A percentile compares a stretch with the other conserved stretches of the same genome.
phyloP scores from a whole-genome alignment of 2,888 invertebrate genomes.

The Villa cingulata region DNA sequence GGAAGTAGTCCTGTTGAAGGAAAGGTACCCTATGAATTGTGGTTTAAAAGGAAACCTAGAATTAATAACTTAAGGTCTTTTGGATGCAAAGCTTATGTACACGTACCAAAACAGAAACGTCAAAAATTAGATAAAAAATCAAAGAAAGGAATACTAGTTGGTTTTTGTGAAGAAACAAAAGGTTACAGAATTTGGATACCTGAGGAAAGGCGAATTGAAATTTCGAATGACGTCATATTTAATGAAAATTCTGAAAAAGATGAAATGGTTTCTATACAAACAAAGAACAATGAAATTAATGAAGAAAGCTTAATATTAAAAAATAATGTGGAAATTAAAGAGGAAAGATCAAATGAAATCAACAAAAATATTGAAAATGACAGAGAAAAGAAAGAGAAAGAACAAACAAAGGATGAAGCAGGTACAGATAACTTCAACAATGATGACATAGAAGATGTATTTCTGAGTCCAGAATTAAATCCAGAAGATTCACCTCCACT shows the following conservation, averaged over 20 bases:
- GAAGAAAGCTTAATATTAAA: not conserved
- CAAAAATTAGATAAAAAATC: conserved; percentile 25
- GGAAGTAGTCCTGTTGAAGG: conserved; percentile 1
- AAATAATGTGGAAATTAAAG: not conserved
- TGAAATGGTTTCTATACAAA: too few relatives aligned
- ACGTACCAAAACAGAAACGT: conserved; percentile 25
- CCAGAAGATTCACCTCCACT: too few relatives aligned
- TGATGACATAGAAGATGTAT: too few relatives aligned
- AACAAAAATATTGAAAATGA: not conserved
- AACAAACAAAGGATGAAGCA: too few relatives aligned
- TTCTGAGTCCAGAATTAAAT: too few relatives aligned
- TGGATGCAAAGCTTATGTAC: conserved; percentile 24
- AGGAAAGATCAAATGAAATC: not conserved
- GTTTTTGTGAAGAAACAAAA: conserved; percentile 24
- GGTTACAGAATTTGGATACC: too few relatives aligned
- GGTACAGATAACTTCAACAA: too few relatives aligned
- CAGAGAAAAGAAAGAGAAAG: not conserved
- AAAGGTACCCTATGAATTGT: conserved; percentile 27
- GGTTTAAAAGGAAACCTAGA: conserved; percentile 16
- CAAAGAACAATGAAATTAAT: not conserved
- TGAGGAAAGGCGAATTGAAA: conserved; percentile 7
- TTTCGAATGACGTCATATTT: conserved; percentile 11
- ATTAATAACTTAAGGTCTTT: conserved; percentile 20
- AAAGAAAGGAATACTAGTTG: conserved; percentile 14
- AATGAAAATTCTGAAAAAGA: too few relatives aligned